These are phyloP conservation scores for Girardinus metallicus DNA, from an alignment of 2,797 vertebrate genomes.

Conservation along the genomic window DNA sequence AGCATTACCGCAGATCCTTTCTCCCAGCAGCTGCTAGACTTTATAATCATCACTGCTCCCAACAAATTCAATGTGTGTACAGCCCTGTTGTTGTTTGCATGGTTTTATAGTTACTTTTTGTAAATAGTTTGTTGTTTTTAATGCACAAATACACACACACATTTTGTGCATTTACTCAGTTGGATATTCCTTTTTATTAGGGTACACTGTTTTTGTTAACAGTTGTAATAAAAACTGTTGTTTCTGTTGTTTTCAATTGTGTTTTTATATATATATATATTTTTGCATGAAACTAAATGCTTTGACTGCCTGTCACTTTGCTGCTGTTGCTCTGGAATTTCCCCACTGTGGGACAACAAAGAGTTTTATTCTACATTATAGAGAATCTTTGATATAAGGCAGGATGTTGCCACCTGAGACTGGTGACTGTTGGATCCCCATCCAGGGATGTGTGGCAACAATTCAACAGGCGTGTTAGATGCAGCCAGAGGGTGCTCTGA, in stretches of 20 bases:
- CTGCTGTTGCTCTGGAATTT: background rate
- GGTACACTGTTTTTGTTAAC: background rate
- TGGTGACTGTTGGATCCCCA: slow-evolving; percentile 6
- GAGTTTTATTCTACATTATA: background rate
- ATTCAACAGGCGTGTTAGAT: slow-evolving; percentile 29
- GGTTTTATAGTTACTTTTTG: too few species aligned
- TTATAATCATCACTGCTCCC: too few species aligned
- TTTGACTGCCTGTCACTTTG: background rate
- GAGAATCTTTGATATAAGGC: background rate
- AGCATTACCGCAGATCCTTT: background rate
- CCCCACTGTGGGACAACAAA: background rate
- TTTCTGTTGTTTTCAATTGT: background rate
- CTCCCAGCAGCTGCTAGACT: background rate
- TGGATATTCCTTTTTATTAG: background rate
- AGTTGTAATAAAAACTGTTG: background rate
- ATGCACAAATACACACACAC: background rate
- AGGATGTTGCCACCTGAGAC: background rate
- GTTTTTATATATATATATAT: background rate
- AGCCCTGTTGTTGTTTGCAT: too few species aligned
- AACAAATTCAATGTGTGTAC: too few species aligned
- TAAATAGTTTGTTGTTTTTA: background rate
- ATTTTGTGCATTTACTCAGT: background rate
- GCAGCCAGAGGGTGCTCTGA: slow-evolving; percentile 14
- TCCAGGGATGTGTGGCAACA: background rate
- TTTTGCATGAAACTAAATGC: background rate